Evolutionary conservation across 2,888 invertebrate genomes (phyloP).

Genomic region (Dorcus hopei): DNA sequence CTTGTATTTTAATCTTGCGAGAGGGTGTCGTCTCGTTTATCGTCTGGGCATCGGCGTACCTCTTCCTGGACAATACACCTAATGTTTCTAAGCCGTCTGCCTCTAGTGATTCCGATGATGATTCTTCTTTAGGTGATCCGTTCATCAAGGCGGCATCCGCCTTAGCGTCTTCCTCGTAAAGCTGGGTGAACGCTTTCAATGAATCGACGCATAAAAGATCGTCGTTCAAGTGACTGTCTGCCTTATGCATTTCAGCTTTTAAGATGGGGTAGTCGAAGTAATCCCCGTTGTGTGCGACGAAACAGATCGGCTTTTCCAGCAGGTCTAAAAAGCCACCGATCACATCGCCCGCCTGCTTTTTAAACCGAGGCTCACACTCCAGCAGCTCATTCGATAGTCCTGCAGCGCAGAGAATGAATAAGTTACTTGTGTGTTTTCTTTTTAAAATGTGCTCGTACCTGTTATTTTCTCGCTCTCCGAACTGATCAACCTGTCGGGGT

Average conservation of each 20-base stretch:
- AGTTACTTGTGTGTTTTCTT: too few relatives aligned
- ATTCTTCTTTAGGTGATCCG: too few relatives aligned
- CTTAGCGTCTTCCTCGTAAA: conserved; percentile 43
- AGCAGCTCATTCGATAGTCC: conserved; percentile 68
- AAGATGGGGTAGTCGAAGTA: conserved; percentile 77
- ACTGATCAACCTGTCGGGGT: conserved; percentile 59
- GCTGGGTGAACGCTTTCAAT: conserved; percentile 53
- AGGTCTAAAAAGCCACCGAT: conserved; percentile 63
- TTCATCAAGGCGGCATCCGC: too few relatives aligned
- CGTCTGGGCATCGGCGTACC: conserved; percentile 26
- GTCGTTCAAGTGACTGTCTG: conserved; percentile 50
- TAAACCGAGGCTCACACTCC: conserved; percentile 60
- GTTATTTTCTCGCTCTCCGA: conserved; percentile 49
- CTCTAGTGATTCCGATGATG: too few relatives aligned
- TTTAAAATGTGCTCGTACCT: conserved; percentile 40
- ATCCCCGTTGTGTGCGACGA: conserved; percentile 79
- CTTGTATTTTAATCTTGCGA: conserved; percentile 34
- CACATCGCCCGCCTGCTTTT: conserved; percentile 54
- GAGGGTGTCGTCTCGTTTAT: conserved; percentile 41
- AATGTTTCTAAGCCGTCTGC: neutral
- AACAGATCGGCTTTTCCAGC: conserved; percentile 68
- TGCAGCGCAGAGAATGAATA: conserved; percentile 27
- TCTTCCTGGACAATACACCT: conserved; percentile 2
- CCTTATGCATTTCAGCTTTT: conserved; percentile 59
- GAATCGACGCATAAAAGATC: conserved; percentile 67